phyloP scores from a whole-genome alignment of 1,140 invertebrate genomes.

The Chrysoperla carnea region DNA sequence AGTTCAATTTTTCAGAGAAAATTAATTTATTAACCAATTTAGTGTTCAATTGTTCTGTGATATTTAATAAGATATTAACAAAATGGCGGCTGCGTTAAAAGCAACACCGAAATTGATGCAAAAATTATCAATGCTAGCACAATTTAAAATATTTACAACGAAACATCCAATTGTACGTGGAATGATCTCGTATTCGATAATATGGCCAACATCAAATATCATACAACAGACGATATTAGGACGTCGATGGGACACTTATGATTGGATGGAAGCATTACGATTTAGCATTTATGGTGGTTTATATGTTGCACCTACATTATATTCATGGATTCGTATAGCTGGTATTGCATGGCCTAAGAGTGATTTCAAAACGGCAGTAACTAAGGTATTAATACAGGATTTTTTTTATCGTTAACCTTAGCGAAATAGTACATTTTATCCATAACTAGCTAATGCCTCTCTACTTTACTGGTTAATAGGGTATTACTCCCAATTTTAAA shows the following conservation, averaged over 20 bases:
- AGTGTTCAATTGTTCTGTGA: too few relatives aligned
- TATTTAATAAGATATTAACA: too few relatives aligned
- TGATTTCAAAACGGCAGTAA: slow-evolving; percentile 35
- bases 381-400: slow-evolving; percentile 28
- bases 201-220: slow-evolving; percentile 48
- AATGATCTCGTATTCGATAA: slow-evolving; percentile 50
- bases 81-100: too few relatives aligned
- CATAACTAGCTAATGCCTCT: too few relatives aligned
- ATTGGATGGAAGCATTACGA: slow-evolving; percentile 13
- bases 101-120: too few relatives aligned
- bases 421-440: too few relatives aligned
- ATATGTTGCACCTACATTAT: slow-evolving; percentile 43
- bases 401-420: slow-evolving; percentile 17
- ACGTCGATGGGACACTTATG: background rate
- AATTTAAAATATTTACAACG: slow-evolving; percentile 9
- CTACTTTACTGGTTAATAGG: too few relatives aligned
- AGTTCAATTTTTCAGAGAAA: too few relatives aligned
- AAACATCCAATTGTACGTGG: slow-evolving; percentile 38
- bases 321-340: slow-evolving; percentile 37
- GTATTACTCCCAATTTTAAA: too few relatives aligned
- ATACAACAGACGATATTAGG: slow-evolving; percentile 28
- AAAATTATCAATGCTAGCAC: too few relatives aligned
- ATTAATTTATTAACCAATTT: too few relatives aligned
- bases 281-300: slow-evolving; percentile 41
- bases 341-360: slow-evolving; percentile 34